Conservation (phyloP, 2,888 invertebrate species). For the Sialis lutaria region DNA sequence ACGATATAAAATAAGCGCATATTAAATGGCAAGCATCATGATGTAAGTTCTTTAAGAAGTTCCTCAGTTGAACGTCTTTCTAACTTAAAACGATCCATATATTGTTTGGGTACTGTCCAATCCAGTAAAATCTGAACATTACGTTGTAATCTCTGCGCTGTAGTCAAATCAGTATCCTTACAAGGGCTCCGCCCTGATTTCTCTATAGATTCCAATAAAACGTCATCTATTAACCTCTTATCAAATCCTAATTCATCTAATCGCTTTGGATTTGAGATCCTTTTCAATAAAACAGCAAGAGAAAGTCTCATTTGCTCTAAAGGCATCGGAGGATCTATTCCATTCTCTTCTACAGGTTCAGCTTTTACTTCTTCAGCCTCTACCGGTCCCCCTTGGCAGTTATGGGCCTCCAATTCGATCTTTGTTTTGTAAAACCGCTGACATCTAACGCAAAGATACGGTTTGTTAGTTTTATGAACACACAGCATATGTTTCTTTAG, state of each 20-base stretch:
- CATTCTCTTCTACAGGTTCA: slow-evolving; percentile 11
- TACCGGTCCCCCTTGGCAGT: slow-evolving; percentile 22
- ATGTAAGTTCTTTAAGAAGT: slow-evolving; percentile 56
- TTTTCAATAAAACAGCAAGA: slow-evolving; percentile 62
- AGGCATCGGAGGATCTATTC: slow-evolving; percentile 35
- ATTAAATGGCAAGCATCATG: slow-evolving; percentile 18
- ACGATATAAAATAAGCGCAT: background rate
- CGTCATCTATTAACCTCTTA: slow-evolving; percentile 61
- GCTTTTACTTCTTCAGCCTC: slow-evolving; percentile 15
- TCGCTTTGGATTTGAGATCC: slow-evolving; percentile 65
- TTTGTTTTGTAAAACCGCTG: slow-evolving; percentile 59
- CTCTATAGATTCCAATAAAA: slow-evolving; percentile 58
- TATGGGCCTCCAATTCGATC: slow-evolving; percentile 49
- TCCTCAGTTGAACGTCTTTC: slow-evolving; percentile 64
- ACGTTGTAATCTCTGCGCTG: slow-evolving; percentile 45
- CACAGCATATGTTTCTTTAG: slow-evolving; percentile 78
- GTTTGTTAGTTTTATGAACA: slow-evolving; percentile 61
- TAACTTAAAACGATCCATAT: slow-evolving; percentile 57
- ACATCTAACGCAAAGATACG: slow-evolving; percentile 61
- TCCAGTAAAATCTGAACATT: slow-evolving; percentile 64
- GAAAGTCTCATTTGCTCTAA: slow-evolving; percentile 62
- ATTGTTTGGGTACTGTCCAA: slow-evolving; percentile 62
- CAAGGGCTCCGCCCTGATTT: slow-evolving; percentile 54
- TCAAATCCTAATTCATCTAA: slow-evolving; percentile 59
- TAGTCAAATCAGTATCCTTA: slow-evolving; percentile 33